phyloP scores from a whole-genome alignment of 2,113 vertebrate species.

The Alaudala cheleensis region DNA sequence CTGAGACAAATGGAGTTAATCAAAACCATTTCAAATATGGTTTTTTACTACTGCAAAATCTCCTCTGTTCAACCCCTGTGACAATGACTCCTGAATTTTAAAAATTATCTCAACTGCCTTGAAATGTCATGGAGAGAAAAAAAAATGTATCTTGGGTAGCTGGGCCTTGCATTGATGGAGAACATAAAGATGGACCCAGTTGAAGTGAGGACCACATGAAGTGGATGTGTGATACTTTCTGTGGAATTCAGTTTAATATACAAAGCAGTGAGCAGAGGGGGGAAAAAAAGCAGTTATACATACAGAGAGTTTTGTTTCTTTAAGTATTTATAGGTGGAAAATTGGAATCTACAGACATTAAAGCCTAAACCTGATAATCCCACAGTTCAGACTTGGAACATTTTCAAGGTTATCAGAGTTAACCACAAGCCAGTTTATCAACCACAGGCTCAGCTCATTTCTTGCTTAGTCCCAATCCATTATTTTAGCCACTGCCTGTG shows the following conservation, averaged over 20 bases:
- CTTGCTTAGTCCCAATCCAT: not conserved
- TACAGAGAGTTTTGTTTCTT: not conserved
- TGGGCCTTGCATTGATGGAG: not conserved
- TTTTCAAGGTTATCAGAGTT: not conserved
- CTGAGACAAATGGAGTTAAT: not conserved
- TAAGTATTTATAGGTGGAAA: not conserved
- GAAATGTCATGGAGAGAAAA: not conserved
- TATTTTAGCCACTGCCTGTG: not conserved
- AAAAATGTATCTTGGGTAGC: not conserved
- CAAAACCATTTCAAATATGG: not conserved
- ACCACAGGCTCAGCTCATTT: fast-evolving
- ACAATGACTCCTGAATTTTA: not conserved
- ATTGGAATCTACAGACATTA: not conserved
- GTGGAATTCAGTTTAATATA: not conserved
- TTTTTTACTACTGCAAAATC: not conserved
- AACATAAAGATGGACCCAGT: not conserved
- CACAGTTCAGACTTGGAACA: not conserved
- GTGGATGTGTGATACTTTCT: not conserved
- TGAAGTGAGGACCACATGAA: not conserved
- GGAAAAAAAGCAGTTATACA: not conserved
- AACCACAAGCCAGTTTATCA: not conserved
- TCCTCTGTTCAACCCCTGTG: not conserved
- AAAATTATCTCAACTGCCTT: not conserved
- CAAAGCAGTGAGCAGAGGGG: not conserved
- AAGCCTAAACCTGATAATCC: not conserved